These are phyloP conservation scores for Lingula anatina DNA, from an alignment of 2,888 invertebrate species.

Conservation along the genomic window DNA sequence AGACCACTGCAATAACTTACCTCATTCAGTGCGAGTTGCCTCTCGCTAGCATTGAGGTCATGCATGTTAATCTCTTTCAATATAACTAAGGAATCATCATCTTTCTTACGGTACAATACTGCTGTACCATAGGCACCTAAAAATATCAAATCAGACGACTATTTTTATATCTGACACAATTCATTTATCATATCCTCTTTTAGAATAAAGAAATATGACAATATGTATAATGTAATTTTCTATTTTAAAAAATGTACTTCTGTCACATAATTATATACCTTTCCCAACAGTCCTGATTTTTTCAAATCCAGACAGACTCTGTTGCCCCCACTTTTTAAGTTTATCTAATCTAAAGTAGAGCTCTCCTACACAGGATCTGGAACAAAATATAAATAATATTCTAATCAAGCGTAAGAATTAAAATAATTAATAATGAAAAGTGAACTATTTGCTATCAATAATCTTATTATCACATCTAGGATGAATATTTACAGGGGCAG, in stretches of 20 bases:
- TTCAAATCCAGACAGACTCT: constrained; percentile 56
- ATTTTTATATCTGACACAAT: too few relatives aligned
- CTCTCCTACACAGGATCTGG: too few relatives aligned
- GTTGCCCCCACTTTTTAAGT: constrained; percentile 40
- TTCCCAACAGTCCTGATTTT: constrained; percentile 62
- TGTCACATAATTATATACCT: constrained; percentile 52
- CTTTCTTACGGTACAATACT: constrained; percentile 62
- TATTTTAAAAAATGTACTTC: too few relatives aligned
- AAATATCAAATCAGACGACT: too few relatives aligned
- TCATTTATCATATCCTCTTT: too few relatives aligned
- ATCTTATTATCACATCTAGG: too few relatives aligned
- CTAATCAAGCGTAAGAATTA: constrained; percentile 10
- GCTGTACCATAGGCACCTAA: constrained; percentile 66
- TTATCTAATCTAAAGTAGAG: constrained; percentile 46
- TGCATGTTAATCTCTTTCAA: constrained; percentile 71
- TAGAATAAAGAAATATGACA: too few relatives aligned
- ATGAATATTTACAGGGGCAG: too few relatives aligned
- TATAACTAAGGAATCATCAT: constrained; percentile 64
- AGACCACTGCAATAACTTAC: too few relatives aligned
- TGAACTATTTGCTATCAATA: not conserved
- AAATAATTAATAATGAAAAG: not conserved
- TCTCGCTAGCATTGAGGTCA: constrained; percentile 63
- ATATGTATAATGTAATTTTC: too few relatives aligned
- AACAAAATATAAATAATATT: too few relatives aligned
- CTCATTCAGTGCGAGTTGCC: constrained; percentile 67